Base-by-base conservation (phyloP, 2,113 vertebrate species). In the Centropus bengalensis region DNA sequence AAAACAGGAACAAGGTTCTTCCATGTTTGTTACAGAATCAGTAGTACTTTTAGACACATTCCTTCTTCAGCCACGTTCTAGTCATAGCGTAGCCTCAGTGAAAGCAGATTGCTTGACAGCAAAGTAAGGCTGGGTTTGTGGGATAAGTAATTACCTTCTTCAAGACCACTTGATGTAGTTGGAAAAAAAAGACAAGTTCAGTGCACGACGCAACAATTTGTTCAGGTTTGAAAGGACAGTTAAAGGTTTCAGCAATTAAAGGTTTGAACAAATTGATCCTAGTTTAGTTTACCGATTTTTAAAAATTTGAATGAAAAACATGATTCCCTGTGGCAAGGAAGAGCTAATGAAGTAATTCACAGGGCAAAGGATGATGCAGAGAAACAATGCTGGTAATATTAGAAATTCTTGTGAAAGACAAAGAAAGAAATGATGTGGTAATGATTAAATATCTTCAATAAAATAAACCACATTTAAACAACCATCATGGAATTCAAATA, bases 361-460 rank as follows among this genome's bases (percentile, higher is more conserved):
- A 86, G 14, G 56, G 44, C 52, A 78, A 89, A 82, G 74, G 86
- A 84, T 27, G 28, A 75, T 51, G 83, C 6, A 59, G 49, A 93
- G 59, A 68, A 87, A 71, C 27, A 82, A 28, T 79, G 64, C 55
- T 60, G 42, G 21, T 77, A 85, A 66, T 74, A 70, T 33, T n/a
- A 84, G 23, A 67, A 28, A 36, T 33, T 83, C 47, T 83, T 88
- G 33, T 83, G 88, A 93, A 93, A 91, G 49, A 76, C 58, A 92
- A 64, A 76, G 6, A 91, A 81, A 84, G 12, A 93, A 91, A 67
- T 54, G 0, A 76, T 51, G 59, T 38, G 54, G 59, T 76, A 94
- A 93, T 49, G 0, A 90, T 67, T 74, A 74, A 77, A 80, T n/a
- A 83, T 20, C 30, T 63, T 89, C 0, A 4, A 38, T 94, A 91